These are phyloP conservation scores for Luehdorfia chinensis DNA, from an alignment of 1,140 invertebrate species.

Conservation along the genomic window DNA sequence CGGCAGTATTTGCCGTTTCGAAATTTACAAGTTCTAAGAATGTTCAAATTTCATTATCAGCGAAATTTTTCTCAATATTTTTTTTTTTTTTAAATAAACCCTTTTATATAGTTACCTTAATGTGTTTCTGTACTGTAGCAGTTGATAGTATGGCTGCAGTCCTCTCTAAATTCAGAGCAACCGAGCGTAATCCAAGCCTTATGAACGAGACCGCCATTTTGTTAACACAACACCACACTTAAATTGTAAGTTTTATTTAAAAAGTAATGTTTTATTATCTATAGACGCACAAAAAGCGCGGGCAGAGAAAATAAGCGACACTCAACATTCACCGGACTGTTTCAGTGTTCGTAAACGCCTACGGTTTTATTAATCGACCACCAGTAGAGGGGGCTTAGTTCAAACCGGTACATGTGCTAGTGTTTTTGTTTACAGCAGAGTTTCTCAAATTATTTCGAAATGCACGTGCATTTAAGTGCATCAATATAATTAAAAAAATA, in stretches of 20 bases:
- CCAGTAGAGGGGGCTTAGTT: slow-evolving; percentile 26
- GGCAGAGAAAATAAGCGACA: slow-evolving; percentile 6
- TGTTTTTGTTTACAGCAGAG: slow-evolving; percentile 34
- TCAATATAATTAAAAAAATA: too few species aligned
- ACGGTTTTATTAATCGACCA: slow-evolving; percentile 20
- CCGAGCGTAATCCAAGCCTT: slow-evolving; percentile 50
- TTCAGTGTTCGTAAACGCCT: slow-evolving; percentile 17
- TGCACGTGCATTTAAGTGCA: too few species aligned
- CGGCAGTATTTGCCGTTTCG: too few species aligned
- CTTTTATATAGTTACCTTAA: slow-evolving; percentile 34
- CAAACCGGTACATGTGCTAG: slow-evolving; percentile 34
- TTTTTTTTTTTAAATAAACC: too few species aligned
- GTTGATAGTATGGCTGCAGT: slow-evolving; percentile 44
- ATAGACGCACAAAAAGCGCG: slow-evolving; percentile 5
- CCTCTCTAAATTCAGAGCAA: slow-evolving; percentile 52
- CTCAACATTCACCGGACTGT: slow-evolving; percentile 19
- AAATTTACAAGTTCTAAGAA: too few species aligned
- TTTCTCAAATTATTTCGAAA: background rate
- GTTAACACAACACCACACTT: slow-evolving; percentile 28
- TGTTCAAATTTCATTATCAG: too few species aligned
- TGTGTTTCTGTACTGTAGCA: slow-evolving; percentile 45
- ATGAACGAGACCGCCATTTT: slow-evolving; percentile 61
- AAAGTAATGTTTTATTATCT: slow-evolving; percentile 15
- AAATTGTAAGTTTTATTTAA: slow-evolving; percentile 22
- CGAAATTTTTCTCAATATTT: too few species aligned